Evolutionary conservation across 1,140 invertebrate genomes (phyloP), one percentile per base, ranked within the genome.

Genomic region (Propsilocerus akamusi): DNA sequence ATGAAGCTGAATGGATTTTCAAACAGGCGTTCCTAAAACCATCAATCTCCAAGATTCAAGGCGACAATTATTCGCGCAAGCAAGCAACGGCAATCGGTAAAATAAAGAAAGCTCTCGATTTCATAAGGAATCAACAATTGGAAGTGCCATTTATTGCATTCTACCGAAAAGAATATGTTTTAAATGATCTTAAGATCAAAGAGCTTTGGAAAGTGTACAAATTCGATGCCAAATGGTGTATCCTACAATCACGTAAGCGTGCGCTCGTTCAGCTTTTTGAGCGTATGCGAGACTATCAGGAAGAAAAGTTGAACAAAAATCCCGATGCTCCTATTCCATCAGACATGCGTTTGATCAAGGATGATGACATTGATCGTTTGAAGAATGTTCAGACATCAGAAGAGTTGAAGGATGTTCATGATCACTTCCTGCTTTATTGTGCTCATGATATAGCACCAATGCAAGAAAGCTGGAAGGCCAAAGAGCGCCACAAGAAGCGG

Each of bases 131-230:
- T 68, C 86, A 95, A 57, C 80, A 88, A 26, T 74, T 93, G 57
- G 94, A 97, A 71, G 93, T 97, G 23, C 93, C 96, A 1, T 99
- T 99, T 60, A 99, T 99, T 57, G 89, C 93, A 0, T 97, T 97
- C 64, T 99, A 99, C 60, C 75, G 96, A 23, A 99, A 99, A 68
- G 97, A 99, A 65, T 95, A 97, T 61, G 89, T 97, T 0, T 80
- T 91, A 57, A 90, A 92, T 0, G 92, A 97, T 57, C 65, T 99
- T 8, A 90, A 83, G 51, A 92, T 97, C 20, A 91, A 92, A 59
- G 95, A 98, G 63, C 67, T 99, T 1, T 99, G 96, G 96, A 90
- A 86, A 62, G 83, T 99, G 1, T 99, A 95, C 64, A 86, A 90
- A 57, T 94, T 76, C 63, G 95, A 97, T 70, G 92, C 88, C 30